Evolutionary conservation across 1,140 invertebrate genomes (phyloP).

Genomic region (Hesperophylax magnus): DNA sequence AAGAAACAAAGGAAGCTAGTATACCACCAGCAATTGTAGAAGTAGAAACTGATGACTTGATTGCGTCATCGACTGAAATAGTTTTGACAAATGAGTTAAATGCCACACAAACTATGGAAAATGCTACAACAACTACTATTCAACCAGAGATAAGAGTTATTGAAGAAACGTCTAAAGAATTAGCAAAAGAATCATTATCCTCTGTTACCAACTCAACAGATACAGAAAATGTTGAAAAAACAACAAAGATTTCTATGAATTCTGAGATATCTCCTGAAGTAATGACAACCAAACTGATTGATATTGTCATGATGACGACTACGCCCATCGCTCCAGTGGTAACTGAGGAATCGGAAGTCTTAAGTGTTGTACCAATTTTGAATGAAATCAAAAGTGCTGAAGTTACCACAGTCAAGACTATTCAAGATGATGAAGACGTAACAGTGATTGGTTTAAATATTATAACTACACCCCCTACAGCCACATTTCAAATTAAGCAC

Average conservation of each 20-base stretch:
- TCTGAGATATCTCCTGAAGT: neutral
- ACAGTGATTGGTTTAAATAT: neutral
- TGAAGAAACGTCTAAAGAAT: neutral
- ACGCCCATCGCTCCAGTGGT: conserved; percentile 1
- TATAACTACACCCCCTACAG: conserved; percentile 21
- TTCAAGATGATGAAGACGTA: neutral
- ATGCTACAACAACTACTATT: neutral
- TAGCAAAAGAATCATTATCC: neutral
- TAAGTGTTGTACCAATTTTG: neutral
- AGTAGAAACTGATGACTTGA: conserved; percentile 50
- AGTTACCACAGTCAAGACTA: neutral
- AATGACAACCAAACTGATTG: conserved; percentile 34
- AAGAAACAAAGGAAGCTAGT: neutral
- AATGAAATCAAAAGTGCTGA: conserved; percentile 7
- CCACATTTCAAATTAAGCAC: conserved; percentile 12
- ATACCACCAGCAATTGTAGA: conserved; percentile 54
- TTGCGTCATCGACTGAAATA: conserved; percentile 54
- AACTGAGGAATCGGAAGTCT: neutral
- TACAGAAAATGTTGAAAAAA: neutral
- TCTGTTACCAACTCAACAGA: conserved; percentile 9
- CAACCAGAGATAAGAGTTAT: neutral
- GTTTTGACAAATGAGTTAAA: neutral
- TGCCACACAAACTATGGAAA: neutral
- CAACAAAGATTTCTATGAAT: neutral
- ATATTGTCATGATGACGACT: conserved; percentile 43